A percentile compares a stretch with the other conserved stretches of the same genome.
These are phyloP conservation scores for Megalops atlanticus DNA, from an alignment of 2,113 vertebrate species.

Conservation along the genomic window DNA sequence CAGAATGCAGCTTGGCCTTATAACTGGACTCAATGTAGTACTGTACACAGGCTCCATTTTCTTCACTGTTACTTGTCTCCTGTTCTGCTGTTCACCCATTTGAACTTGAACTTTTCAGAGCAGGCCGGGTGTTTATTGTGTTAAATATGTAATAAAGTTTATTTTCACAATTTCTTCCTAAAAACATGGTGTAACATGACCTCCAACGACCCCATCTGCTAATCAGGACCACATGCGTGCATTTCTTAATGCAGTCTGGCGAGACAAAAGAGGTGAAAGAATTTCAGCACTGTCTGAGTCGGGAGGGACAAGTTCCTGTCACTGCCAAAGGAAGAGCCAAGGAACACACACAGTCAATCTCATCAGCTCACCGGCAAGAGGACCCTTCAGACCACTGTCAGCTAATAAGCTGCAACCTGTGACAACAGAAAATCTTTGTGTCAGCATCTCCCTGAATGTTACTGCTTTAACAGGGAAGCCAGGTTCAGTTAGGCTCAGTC, in stretches of 20 bases:
- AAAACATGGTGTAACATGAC: not conserved
- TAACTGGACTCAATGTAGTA: no score
- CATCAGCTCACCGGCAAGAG: not conserved
- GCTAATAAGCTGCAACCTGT: not conserved
- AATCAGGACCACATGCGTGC: not conserved
- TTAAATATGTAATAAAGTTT: no score
- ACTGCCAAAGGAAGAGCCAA: slow-evolving; percentile 3
- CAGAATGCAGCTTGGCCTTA: no score
- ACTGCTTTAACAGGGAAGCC: no score
- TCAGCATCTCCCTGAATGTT: no score
- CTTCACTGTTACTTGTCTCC: no score
- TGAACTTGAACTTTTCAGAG: no score
- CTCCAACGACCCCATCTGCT: slow-evolving; percentile 2
- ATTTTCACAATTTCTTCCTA: not conserved
- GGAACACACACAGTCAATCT: not conserved
- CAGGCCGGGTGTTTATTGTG: no score
- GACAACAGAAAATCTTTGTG: no score
- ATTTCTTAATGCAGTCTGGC: not conserved
- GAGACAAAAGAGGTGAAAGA: not conserved
- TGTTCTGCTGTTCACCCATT: no score
- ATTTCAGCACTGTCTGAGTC: not conserved
- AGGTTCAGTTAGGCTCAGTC: no score
- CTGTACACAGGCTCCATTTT: no score
- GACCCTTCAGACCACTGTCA: not conserved
- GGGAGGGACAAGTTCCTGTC: not conserved